Evolutionary conservation across 2,113 vertebrate species (phyloP).

Genomic region (Heloderma charlesbogerti): DNA sequence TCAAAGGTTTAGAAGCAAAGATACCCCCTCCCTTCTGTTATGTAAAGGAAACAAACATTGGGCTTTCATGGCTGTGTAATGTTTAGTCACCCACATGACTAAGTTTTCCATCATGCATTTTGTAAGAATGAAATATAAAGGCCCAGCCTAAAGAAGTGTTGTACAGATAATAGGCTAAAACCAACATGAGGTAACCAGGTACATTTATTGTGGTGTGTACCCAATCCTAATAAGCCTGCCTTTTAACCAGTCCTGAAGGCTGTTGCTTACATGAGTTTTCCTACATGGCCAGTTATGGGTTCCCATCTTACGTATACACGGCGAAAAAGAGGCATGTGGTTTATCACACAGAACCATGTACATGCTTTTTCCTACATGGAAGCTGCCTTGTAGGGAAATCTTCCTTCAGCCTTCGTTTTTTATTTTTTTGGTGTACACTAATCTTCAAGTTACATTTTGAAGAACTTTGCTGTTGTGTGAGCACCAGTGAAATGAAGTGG

Average conservation of each 20-base stretch:
- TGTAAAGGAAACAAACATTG: conserved; percentile 62
- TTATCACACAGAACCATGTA: background rate
- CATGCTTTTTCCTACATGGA: background rate
- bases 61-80: conserved; percentile 64
- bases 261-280: background rate
- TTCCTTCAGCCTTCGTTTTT: background rate
- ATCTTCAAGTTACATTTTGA: background rate
- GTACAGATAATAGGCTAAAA: conserved; percentile 11
- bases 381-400: background rate
- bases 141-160: background rate
- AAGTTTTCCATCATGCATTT: conserved; percentile 48
- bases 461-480: background rate
- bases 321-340: background rate
- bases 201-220: background rate
- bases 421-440: background rate
- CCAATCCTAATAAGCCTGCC: background rate
- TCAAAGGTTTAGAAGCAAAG: conserved; percentile 49
- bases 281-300: background rate
- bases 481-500: background rate
- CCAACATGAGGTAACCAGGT: conserved; percentile 1
- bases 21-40: background rate
- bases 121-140: background rate
- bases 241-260: background rate
- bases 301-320: background rate
- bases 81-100: conserved; percentile 70